Base-by-base conservation (phyloP, 2,888 invertebrate species). In the Idaea dimidiata region DNA sequence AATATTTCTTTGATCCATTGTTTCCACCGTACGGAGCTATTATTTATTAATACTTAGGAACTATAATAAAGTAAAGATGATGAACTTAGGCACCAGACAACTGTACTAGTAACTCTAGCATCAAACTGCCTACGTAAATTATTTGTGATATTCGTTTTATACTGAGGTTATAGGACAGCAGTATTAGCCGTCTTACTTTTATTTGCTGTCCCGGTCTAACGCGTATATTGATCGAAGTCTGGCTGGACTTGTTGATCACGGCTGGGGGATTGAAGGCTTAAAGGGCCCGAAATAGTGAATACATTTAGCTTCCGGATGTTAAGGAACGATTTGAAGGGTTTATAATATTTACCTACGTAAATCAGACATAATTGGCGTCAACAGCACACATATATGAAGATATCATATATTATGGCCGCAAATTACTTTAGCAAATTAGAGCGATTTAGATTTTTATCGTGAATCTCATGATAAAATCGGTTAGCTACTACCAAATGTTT, bases 161-260 rank as follows among this genome's bases (percentile, higher is more conserved):
- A 24, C 24, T 24, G 24, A 24, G 24, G 5, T 24, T 43, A 43
- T 43, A 43, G 43, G 71, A 70, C 67, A 72, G 73, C 76, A 74
- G 71, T 67, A 73, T 72, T 66, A 71, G 70, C 81, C 74, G 71
- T 84, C 87, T 77, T 78, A 63, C 68, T 88, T 80, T 62, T 78
- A 72, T 84, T 62, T 73, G 74, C 79, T 70, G 69, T 84, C 87
- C 80, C 83, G 79, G 81, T 87, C 78, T 70, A 70, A 73, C 81
- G 73, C 69, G 76, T 80, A 83, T 92, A 92, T 92, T 92, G 91
- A 92, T 92, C 91, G 91, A 74, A 75, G 88, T 87, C 91, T 89
- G 86, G 89, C 91, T 89, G 86, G 89, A 92, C 91, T 91, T 91
- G 91, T 91, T 91, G 91, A 91, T 90, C 84, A 79, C 81, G 66